phyloP scores from a whole-genome alignment of 2,888 invertebrate species.

The Sphaeridia pumilis region DNA sequence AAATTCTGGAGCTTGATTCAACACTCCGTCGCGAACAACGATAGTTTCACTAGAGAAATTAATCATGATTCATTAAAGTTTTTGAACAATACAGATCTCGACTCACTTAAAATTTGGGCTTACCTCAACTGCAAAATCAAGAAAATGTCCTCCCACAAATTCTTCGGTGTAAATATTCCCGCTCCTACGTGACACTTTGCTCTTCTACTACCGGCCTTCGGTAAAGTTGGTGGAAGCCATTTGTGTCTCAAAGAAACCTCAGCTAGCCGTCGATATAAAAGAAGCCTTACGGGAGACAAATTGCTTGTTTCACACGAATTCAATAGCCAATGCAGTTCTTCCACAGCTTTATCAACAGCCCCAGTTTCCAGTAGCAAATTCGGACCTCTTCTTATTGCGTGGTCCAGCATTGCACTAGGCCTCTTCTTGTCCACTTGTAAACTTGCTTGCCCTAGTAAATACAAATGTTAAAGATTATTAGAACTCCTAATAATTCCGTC shows the following conservation, averaged over 20 bases:
- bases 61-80: neutral
- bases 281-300: conserved; percentile 69
- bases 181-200: conserved; percentile 68
- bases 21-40: conserved; percentile 85
- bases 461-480: too few relatives aligned
- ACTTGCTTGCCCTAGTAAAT: too few relatives aligned
- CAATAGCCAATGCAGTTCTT: conserved; percentile 46
- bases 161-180: conserved; percentile 75
- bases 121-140: conserved; percentile 66
- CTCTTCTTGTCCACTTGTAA: conserved; percentile 31
- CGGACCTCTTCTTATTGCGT: conserved; percentile 27
- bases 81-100: too few relatives aligned
- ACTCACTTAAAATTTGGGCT: too few relatives aligned
- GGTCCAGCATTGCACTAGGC: conserved; percentile 24
- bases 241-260: conserved; percentile 59
- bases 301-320: conserved; percentile 76
- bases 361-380: conserved; percentile 27
- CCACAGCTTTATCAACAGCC: conserved; percentile 23
- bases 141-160: conserved; percentile 83
- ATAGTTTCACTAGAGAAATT: conserved; percentile 55
- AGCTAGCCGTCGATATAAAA: conserved; percentile 76
- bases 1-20: conserved; percentile 87
- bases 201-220: conserved; percentile 67
- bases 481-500: too few relatives aligned
- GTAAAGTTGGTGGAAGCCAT: conserved; percentile 9